Evolutionary conservation across 2,797 vertebrate genomes (phyloP), one percentile per base, ranked within the genome.

Genomic region (Chelonia mydas): DNA sequence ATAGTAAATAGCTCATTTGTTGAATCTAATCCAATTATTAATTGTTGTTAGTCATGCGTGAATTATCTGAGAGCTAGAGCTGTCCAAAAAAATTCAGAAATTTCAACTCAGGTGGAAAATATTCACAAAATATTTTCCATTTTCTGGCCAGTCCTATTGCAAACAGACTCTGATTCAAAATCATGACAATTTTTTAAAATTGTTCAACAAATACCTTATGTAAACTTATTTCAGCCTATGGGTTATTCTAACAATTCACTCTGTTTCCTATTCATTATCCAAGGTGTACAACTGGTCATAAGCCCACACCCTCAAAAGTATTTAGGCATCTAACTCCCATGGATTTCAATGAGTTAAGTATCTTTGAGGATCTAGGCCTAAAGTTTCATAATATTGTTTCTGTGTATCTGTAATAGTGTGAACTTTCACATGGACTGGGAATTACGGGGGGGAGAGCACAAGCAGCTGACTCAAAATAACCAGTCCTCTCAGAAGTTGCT

Each of bases 371-470:
- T 68, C 16, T 68, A 37, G 33, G 17, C 61, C n/a, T 2, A 54
- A 81, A 81, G 11, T 83, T 88, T 93, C 47, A 79, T 16, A 16
- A 5, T n/a, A 54, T 27, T 91, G n/a, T 87, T 96, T 93, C 80
- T 72, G 37, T 82, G 76, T 94, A 27, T 37, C 33, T 37, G 61
- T 68, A 9, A n/a, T 37, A 68, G 16, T 68, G n/a, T 68, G 61
- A 68, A 68, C 33, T 68, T 17, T 37, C 33, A 8, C 17, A 21
- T 68, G 59, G 13, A 9, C 37, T 68, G n/a, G 6, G 17, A 33
- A 33, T 8, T 37, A 54, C 7, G 1, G 7, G 17, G 59, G 61
- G 31, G 7, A 10, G 17, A 37, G 9, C 33, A 8, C 59, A 61
- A 33, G 59, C 13, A 61, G 28, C 28, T 33, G 33, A 68, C n/a